These are phyloP conservation scores for Pangasius krempfi DNA, from an alignment of 2,797 vertebrate species.

Conservation along the genomic window DNA sequence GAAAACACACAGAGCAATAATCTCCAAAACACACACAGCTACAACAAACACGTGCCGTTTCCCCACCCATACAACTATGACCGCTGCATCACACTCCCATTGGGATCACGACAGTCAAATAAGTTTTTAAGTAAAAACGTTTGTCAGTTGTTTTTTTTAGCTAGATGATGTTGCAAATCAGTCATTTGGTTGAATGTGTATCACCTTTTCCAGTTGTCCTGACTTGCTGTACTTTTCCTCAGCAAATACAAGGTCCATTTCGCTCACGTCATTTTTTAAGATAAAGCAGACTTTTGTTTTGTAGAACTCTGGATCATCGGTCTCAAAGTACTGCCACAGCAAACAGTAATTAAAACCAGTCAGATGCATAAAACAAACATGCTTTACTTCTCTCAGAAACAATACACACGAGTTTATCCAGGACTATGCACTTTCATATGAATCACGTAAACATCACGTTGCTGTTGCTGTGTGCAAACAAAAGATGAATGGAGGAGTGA, in stretches of 20 bases:
- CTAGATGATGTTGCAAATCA: background rate
- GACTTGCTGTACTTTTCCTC: slow-evolving; percentile 96
- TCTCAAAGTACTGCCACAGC: slow-evolving; percentile 91
- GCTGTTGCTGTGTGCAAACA: slow-evolving; percentile 35
- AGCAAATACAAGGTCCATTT: slow-evolving; percentile 97
- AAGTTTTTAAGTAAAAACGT: background rate
- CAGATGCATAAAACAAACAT: slow-evolving; percentile 50
- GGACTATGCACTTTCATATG: slow-evolving; percentile 33
- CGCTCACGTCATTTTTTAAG: slow-evolving; percentile 96
- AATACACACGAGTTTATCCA: slow-evolving; percentile 53
- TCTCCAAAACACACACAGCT: background rate
- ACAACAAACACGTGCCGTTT: background rate
- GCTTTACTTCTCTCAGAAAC: slow-evolving; percentile 53
- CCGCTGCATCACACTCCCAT: background rate
- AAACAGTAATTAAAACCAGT: slow-evolving; percentile 50
- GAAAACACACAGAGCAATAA: background rate
- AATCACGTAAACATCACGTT: slow-evolving; percentile 60
- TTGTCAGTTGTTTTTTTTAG: background rate
- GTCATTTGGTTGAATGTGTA: background rate
- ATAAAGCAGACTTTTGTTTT: slow-evolving; percentile 99
- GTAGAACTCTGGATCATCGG: slow-evolving; percentile 97
- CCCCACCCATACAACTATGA: background rate
- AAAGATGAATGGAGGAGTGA: slow-evolving; percentile 45
- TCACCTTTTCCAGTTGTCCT: slow-evolving; percentile 97
- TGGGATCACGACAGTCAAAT: background rate